phyloP scores from a whole-genome alignment of 2,888 invertebrate genomes.

The Dryadula phaetusa region DNA sequence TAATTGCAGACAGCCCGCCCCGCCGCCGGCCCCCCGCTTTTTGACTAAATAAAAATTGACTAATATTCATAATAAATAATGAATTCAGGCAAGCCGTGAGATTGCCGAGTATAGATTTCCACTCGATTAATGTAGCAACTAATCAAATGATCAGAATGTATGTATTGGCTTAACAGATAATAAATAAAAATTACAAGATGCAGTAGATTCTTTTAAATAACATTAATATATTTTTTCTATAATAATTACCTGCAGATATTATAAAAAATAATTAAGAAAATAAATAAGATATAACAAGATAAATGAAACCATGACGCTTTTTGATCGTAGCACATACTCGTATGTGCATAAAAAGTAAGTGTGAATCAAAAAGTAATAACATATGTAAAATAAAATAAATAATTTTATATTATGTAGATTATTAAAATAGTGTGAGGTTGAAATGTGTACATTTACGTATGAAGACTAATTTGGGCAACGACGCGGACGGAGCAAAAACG shows the following conservation, averaged over 20 bases:
- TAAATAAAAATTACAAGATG: slow-evolving; percentile 28
- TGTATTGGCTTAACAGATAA: slow-evolving; percentile 40
- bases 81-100: slow-evolving; percentile 76
- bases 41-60: slow-evolving; percentile 84
- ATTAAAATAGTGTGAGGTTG: neutral
- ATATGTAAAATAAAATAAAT: neutral
- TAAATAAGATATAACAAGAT: too few species aligned
- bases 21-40: slow-evolving; percentile 74
- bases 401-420: slow-evolving; percentile 1
- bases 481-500: slow-evolving; percentile 44
- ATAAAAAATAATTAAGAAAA: neutral
- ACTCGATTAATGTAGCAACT: slow-evolving; percentile 71
- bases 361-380: too few species aligned
- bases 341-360: neutral
- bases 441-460: slow-evolving; percentile 24
- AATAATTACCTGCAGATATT: neutral
- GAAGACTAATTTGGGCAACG: slow-evolving; percentile 43
- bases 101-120: slow-evolving; percentile 75
- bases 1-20: slow-evolving; percentile 87
- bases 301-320: too few species aligned
- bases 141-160: slow-evolving; percentile 51
- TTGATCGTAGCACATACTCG: too few species aligned
- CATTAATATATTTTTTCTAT: neutral
- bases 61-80: slow-evolving; percentile 85
- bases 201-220: neutral